Base-by-base conservation (phyloP, 2,888 invertebrate species). In the Plebejus anna region DNA sequence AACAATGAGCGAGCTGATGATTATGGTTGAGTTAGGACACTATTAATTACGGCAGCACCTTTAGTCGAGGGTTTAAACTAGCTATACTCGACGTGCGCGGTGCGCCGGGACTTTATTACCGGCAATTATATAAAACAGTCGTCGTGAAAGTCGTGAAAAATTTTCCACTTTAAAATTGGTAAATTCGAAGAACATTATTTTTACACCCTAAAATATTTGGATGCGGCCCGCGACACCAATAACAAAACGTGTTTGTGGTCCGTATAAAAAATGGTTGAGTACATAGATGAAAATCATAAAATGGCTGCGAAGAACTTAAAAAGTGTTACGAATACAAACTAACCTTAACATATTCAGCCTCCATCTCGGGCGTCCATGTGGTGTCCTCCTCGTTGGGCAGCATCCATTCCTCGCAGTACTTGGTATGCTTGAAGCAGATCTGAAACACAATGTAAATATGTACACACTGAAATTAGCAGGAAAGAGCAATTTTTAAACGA, bases 351-450 rank as follows among this genome's bases (percentile, higher is more conserved):
- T 93, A 93, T 38, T 90, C 91, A 0, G 81, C 83, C 61, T 94
- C 93, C 92, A 94, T 91, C 66, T 88, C 91, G 0, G 81, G 79
- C 0, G 90, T 93, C 94, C 94, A 94, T 0, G 92, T 92, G 77
- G 91, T 91, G 79, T 94, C 94, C 5, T 89, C 84, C 0, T 86
- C 90, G 1, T 78, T 83, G 0, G 94, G 91, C 79, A 94, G 22
- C 94, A 94, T 94, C 94, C 94, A 94, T 0, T 91, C 89, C 76
- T 94, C 92, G 75, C 94, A 94, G 81, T 90, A 92, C 0, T 87
- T 79, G 0, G 94, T 83, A 80, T 91, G 90, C 1, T 89, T 85
- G 87, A 90, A 91, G 79, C 94, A 94, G 36, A 94, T 91, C 94
- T 94, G 85, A 4, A 38, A 78, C 66, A 55, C 55, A 55, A 75